Conservation (phyloP, 2,888 invertebrate genomes). For the Calameuta filiformis region DNA sequence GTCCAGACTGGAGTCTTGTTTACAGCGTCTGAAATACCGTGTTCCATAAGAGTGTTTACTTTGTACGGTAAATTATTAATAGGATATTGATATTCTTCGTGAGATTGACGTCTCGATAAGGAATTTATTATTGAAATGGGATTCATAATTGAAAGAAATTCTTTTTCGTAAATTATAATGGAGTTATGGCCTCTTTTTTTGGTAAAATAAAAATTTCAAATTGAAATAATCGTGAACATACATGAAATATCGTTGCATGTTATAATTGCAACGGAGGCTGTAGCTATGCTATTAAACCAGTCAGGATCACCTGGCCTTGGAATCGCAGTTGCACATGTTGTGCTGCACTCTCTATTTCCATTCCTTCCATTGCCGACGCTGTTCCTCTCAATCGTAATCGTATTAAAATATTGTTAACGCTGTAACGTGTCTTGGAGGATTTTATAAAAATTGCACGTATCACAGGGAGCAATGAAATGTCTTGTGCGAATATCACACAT, state of each 20-base stretch:
- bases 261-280: slow-evolving; percentile 46
- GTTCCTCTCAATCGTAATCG: background rate
- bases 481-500: background rate
- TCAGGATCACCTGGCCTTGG: slow-evolving; percentile 60
- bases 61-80: background rate
- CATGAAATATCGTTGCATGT: slow-evolving; percentile 39
- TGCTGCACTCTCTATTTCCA: slow-evolving; percentile 27
- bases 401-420: background rate
- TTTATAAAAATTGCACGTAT: background rate
- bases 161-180: background rate
- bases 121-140: background rate
- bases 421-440: background rate
- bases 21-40: background rate
- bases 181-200: background rate
- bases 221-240: slow-evolving; percentile 35
- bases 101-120: background rate
- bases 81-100: background rate
- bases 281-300: slow-evolving; percentile 58
- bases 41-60: background rate
- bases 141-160: background rate
- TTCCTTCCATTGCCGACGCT: slow-evolving; percentile 4
- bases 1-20: background rate
- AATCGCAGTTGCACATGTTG: slow-evolving; percentile 56
- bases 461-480: background rate
- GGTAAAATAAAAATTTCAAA: background rate